These are phyloP conservation scores for Drosophila phalerata DNA, from an alignment of 2,888 invertebrate species.

Conservation along the genomic window DNA sequence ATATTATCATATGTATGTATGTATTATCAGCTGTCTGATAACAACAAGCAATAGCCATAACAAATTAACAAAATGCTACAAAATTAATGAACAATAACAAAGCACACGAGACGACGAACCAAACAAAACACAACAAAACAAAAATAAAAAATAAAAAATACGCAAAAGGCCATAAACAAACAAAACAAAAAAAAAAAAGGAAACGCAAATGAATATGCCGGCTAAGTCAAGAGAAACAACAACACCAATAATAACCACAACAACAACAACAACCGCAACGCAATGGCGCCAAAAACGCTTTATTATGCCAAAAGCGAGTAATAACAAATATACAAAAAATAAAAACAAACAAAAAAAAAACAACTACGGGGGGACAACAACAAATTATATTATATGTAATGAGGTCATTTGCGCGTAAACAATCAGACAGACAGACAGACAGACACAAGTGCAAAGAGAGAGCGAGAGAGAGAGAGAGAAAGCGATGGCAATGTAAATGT, in stretches of 20 bases:
- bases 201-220: slow-evolving; percentile 27
- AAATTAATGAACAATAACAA: slow-evolving; percentile 70
- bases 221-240: neutral
- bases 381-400: slow-evolving; percentile 74
- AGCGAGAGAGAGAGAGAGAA: neutral
- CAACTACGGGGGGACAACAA: slow-evolving; percentile 44
- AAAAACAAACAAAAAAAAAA: slow-evolving; percentile 5
- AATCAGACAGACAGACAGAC: slow-evolving; percentile 54
- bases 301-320: slow-evolving; percentile 66
- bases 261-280: slow-evolving; percentile 5
- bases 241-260: neutral
- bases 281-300: slow-evolving; percentile 68
- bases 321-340: slow-evolving; percentile 45
- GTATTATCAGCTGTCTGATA: slow-evolving; percentile 40
- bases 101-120: slow-evolving; percentile 33
- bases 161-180: slow-evolving; percentile 8
- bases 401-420: slow-evolving; percentile 79
- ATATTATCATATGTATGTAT: slow-evolving; percentile 20
- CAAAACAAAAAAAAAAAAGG: neutral
- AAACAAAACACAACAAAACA: slow-evolving; percentile 27
- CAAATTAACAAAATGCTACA: slow-evolving; percentile 68
- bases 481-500: no score
- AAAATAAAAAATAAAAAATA: slow-evolving; percentile 14
- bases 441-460: neutral
- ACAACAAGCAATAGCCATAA: slow-evolving; percentile 43